These are phyloP conservation scores for Hybos culiciformis DNA, from an alignment of 2,888 invertebrate genomes.

Conservation along the genomic window DNA sequence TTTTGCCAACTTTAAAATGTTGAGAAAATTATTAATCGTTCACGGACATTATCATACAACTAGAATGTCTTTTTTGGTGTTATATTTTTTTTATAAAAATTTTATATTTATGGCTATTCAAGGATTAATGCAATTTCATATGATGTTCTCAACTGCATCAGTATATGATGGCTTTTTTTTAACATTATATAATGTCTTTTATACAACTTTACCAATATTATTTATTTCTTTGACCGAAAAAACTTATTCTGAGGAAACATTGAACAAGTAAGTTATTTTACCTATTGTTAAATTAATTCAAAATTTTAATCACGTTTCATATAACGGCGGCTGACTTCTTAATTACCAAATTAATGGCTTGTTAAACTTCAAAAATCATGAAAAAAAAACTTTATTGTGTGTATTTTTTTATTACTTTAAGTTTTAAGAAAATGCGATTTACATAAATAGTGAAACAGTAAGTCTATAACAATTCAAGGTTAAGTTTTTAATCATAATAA, in stretches of 20 bases:
- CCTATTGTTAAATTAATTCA: too few relatives aligned
- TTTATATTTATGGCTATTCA: slow-evolving; percentile 54
- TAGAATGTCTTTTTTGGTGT: slow-evolving; percentile 56
- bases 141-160: slow-evolving; percentile 46
- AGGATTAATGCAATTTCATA: slow-evolving; percentile 43
- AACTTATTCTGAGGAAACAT: slow-evolving; percentile 41
- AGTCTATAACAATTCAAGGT: too few relatives aligned
- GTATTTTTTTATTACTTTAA: too few relatives aligned
- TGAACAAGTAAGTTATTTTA: slow-evolving; percentile 38
- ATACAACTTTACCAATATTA: slow-evolving; percentile 61
- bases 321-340: too few relatives aligned
- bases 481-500: too few relatives aligned
- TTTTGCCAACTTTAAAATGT: slow-evolving; percentile 66
- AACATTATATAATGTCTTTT: slow-evolving; percentile 61
- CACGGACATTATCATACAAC: slow-evolving; percentile 77
- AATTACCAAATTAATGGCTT: too few relatives aligned
- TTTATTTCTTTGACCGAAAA: slow-evolving; percentile 64
- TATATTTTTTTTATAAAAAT: slow-evolving; percentile 82
- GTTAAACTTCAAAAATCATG: too few relatives aligned
- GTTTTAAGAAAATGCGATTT: too few relatives aligned
- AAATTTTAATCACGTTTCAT: too few relatives aligned
- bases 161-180: slow-evolving; percentile 63
- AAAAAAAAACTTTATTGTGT: background rate
- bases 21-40: slow-evolving; percentile 60
- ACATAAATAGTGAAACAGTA: too few relatives aligned